Conservation (phyloP, 2,888 invertebrate species). For the Smittia sp. region DNA sequence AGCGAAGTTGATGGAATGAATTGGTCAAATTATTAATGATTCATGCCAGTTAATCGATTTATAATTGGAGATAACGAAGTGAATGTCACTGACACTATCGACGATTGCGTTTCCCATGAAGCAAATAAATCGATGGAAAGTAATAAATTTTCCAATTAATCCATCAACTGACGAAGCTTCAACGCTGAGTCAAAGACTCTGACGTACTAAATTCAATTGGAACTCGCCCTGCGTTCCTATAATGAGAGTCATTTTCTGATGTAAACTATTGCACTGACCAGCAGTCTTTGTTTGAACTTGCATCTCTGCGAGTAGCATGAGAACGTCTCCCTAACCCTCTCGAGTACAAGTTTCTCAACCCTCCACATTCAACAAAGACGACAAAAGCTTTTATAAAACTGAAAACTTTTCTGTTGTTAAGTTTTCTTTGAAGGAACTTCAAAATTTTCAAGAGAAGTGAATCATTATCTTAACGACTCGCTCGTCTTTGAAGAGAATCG, state of each 20-base stretch:
- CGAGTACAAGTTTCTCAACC: too few species aligned
- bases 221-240: too few species aligned
- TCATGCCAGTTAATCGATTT: constrained; percentile 18
- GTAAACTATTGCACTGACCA: too few species aligned
- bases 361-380: neutral
- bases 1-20: neutral
- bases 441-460: constrained; percentile 5
- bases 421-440: neutral
- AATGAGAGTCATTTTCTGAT: too few species aligned
- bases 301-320: too few species aligned
- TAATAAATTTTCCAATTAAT: neutral
- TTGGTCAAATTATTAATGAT: neutral
- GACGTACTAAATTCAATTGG: too few species aligned
- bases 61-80: constrained; percentile 21
- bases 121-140: neutral
- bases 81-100: constrained; percentile 19
- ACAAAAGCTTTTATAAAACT: neutral
- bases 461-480: too few species aligned
- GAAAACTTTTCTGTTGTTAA: neutral
- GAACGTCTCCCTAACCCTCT: neutral
- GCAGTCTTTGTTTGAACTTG: too few species aligned
- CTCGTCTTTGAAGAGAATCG: neutral
- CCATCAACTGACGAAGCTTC: neutral
- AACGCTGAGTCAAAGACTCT: too few species aligned
- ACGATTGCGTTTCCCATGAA: neutral